A percentile compares a stretch with the other conserved stretches of the same genome.
Conservation (phyloP, 2,888 invertebrate genomes). For the Meganola albula region DNA sequence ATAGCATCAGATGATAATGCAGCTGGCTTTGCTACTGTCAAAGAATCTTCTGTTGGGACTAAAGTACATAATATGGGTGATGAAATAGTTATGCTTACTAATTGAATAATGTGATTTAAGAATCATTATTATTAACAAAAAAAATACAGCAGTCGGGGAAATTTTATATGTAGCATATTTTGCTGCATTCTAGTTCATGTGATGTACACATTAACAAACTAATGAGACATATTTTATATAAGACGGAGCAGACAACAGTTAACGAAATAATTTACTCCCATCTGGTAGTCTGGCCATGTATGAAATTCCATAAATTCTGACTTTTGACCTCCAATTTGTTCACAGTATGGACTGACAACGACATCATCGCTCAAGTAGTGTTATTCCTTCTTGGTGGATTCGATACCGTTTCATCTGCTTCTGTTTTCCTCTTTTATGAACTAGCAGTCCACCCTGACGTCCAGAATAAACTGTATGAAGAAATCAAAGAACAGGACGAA, state of each 20-base stretch:
- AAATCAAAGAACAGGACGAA: constrained; percentile 64
- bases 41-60: constrained; percentile 50
- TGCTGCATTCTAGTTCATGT: too few relatives aligned
- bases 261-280: too few relatives aligned
- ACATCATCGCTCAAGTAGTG: constrained; percentile 62
- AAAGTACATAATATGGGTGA: constrained; percentile 34
- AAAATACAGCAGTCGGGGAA: too few relatives aligned
- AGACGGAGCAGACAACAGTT: too few relatives aligned
- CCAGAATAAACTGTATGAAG: constrained; percentile 70
- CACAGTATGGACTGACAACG: constrained; percentile 51
- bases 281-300: too few relatives aligned
- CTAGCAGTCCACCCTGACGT: constrained; percentile 75
- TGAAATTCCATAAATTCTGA: too few relatives aligned
- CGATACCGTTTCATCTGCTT: constrained; percentile 57
- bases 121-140: too few relatives aligned
- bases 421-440: constrained; percentile 74
- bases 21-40: constrained; percentile 55
- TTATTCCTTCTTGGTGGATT: constrained; percentile 76
- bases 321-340: constrained; percentile 4
- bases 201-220: too few relatives aligned
- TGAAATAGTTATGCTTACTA: too few relatives aligned
- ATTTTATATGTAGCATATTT: too few relatives aligned
- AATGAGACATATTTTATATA: too few relatives aligned
- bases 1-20: constrained; percentile 29
- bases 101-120: too few relatives aligned